Evolutionary conservation across 2,888 invertebrate genomes (phyloP).

Genomic region (Aelia acuminata): DNA sequence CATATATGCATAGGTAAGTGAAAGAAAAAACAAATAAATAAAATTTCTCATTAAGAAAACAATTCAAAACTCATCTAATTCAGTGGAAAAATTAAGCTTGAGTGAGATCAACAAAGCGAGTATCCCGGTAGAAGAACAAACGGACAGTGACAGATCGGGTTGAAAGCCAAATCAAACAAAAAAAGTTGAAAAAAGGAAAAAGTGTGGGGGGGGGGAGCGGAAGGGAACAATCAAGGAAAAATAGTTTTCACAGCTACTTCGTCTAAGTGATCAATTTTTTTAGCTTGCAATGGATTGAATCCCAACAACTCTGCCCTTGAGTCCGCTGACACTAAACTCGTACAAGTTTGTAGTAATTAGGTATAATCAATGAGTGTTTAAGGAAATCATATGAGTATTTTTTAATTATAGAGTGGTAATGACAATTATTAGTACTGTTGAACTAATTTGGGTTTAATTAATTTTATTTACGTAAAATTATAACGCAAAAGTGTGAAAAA

Average conservation of each 20-base stretch:
- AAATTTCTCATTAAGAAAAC: not conserved
- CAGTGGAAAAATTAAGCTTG: not conserved
- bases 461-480: too few species aligned
- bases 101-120: not conserved
- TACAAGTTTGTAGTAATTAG: not conserved
- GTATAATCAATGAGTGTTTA: too few species aligned
- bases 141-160: constrained; percentile 25
- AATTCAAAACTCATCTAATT: not conserved
- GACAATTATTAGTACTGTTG: too few species aligned
- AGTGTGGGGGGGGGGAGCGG: too few species aligned
- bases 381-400: too few species aligned
- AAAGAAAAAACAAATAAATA: not conserved
- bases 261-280: not conserved
- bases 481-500: too few species aligned
- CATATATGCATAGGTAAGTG: not conserved
- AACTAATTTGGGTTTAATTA: too few species aligned
- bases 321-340: too few species aligned
- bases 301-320: too few species aligned
- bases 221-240: constrained; percentile 8
- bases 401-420: too few species aligned
- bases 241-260: constrained; percentile 1
- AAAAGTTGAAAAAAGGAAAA: not conserved
- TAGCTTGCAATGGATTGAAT: not conserved
- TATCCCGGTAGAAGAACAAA: not conserved
- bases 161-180: not conserved